A percentile compares a stretch with the other conserved stretches of the same genome.
Conservation (phyloP, 2,888 invertebrate genomes). For the Agelastica alni region DNA sequence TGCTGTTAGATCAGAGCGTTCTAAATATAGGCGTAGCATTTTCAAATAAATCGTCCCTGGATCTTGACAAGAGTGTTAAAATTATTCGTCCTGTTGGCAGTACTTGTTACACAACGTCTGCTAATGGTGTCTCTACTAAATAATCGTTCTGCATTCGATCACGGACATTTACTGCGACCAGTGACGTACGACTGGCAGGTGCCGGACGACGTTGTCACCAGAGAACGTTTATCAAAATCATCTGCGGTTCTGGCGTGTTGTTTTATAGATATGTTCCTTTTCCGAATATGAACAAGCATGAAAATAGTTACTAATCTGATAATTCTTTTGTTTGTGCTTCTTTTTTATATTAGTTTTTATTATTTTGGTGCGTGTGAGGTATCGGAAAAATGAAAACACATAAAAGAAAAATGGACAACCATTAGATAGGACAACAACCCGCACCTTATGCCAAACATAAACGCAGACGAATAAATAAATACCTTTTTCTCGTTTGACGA, state of each 20-base stretch:
- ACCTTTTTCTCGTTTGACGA: constrained; percentile 24
- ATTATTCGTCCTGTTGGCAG: constrained; percentile 43
- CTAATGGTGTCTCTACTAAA: constrained; percentile 38
- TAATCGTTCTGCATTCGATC: constrained; percentile 40
- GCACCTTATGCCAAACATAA: constrained; percentile 15
- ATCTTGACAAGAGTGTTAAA: constrained; percentile 46
- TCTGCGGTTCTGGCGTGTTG: not conserved
- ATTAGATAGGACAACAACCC: constrained; percentile 21
- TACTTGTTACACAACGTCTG: constrained; percentile 40
- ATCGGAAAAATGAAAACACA: not conserved
- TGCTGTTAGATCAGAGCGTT: constrained; percentile 8
- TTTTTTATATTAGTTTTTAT: too few species aligned
- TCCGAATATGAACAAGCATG: too few species aligned
- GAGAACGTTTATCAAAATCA: constrained; percentile 15
- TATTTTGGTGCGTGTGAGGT: not conserved
- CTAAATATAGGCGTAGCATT: constrained; percentile 27
- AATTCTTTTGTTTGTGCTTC: too few species aligned
- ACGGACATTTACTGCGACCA: constrained; percentile 38
- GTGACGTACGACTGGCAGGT: constrained; percentile 45
- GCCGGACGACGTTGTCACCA: constrained; percentile 34
- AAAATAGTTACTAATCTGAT: too few species aligned
- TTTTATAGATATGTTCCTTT: too few species aligned
- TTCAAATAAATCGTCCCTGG: constrained; percentile 42
- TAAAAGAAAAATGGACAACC: not conserved
- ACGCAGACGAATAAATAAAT: constrained; percentile 22